phyloP scores from a whole-genome alignment of 2,888 invertebrate genomes.

The Tetramorium bicarinatum region DNA sequence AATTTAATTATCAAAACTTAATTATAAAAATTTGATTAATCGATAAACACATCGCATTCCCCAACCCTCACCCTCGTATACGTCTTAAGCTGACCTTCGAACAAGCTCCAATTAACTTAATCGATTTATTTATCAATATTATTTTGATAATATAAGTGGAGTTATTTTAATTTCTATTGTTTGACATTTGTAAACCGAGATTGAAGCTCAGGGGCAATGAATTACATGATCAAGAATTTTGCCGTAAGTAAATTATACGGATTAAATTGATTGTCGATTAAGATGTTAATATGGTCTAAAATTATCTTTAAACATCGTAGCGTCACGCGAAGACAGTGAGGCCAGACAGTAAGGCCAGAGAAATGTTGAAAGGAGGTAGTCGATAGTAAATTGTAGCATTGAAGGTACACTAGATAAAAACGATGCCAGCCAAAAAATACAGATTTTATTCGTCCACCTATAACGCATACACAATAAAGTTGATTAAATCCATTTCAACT shows the following conservation, averaged over 20 bases:
- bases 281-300: not conserved
- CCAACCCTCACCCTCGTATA: not conserved
- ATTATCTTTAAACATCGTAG: not conserved
- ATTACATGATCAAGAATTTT: not conserved
- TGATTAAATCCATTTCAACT: slow-evolving; percentile 80
- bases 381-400: slow-evolving; percentile 37
- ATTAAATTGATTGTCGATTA: not conserved
- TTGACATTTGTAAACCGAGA: not conserved
- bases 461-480: slow-evolving; percentile 83
- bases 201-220: not conserved
- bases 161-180: not conserved
- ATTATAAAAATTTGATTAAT: slow-evolving; percentile 26
- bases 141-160: not conserved
- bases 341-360: not conserved
- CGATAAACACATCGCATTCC: not conserved
- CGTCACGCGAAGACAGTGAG: not conserved
- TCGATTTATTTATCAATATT: not conserved
- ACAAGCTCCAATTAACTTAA: not conserved
- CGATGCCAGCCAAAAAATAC: slow-evolving; percentile 84
- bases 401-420: slow-evolving; percentile 80
- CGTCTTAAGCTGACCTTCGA: not conserved
- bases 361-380: not conserved
- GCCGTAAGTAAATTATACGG: not conserved
- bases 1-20: slow-evolving; percentile 6
- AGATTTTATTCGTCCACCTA: slow-evolving; percentile 83